Evolutionary conservation across 2,888 invertebrate species (phyloP).

Genomic region (Microctonus aethiopoides): DNA sequence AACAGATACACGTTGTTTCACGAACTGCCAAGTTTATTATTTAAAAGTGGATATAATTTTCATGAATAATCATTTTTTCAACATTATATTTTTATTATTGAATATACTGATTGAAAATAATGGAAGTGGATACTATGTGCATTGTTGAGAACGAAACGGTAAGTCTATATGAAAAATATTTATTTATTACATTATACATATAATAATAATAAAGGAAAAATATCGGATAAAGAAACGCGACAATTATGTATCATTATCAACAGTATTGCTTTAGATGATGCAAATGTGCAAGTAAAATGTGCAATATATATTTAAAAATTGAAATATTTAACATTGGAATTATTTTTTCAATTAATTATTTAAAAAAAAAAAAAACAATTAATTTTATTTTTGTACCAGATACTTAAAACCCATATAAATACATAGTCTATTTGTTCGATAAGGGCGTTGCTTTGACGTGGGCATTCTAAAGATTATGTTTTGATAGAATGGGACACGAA

Average conservation of each 20-base stretch:
- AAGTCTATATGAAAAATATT: slow-evolving; percentile 48
- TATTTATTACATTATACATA: too few relatives aligned
- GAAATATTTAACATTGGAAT: neutral
- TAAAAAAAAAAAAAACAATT: neutral
- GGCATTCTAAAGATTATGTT: slow-evolving; percentile 38
- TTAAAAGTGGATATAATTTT: slow-evolving; percentile 20
- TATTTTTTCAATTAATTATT: neutral
- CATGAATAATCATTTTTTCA: slow-evolving; percentile 6
- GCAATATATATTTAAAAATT: neutral
- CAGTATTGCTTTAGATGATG: slow-evolving; percentile 34
- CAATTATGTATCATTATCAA: neutral
- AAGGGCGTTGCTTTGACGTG: slow-evolving; percentile 57
- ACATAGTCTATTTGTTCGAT: slow-evolving; percentile 19
- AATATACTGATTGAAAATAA: slow-evolving; percentile 31
- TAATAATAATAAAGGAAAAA: slow-evolving; percentile 10
- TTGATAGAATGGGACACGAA: slow-evolving; percentile 12
- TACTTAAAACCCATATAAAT: too few relatives aligned
- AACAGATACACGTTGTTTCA: slow-evolving; percentile 76
- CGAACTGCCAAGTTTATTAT: slow-evolving; percentile 42
- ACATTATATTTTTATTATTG: slow-evolving; percentile 18
- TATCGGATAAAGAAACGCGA: neutral
- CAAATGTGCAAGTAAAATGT: slow-evolving; percentile 11
- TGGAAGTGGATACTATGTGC: slow-evolving; percentile 61
- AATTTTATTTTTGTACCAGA: neutral
- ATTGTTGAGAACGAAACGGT: slow-evolving; percentile 62